Evolutionary conservation across 2,888 invertebrate genomes (phyloP).

Genomic region (Cryptops parisi): DNA sequence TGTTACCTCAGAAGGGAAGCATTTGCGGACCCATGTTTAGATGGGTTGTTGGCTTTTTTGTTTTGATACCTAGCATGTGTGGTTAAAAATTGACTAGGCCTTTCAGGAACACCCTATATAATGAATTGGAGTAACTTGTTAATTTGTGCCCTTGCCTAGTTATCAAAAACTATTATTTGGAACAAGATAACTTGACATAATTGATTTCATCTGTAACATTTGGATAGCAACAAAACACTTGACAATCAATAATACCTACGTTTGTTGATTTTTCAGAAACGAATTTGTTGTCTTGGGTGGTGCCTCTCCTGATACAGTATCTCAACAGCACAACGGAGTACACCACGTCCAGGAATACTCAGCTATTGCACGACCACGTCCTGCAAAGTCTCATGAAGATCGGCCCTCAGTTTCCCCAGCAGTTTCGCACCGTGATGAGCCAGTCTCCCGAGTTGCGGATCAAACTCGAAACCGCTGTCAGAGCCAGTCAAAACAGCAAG

Average conservation of each 20-base stretch:
- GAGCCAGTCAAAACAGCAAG: slow-evolving; percentile 43
- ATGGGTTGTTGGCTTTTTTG: too few species aligned
- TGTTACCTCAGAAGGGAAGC: too few species aligned
- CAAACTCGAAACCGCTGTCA: slow-evolving; percentile 72
- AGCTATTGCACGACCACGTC: slow-evolving; percentile 70
- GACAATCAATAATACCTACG: slow-evolving; percentile 16
- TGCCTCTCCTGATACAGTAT: slow-evolving; percentile 79
- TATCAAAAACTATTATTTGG: too few species aligned
- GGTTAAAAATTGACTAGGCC: too few species aligned
- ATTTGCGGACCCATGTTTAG: too few species aligned
- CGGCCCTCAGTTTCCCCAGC: slow-evolving; percentile 85
- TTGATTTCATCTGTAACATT: not conserved
- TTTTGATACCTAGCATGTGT: too few species aligned
- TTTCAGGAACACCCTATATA: too few species aligned
- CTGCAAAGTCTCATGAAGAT: slow-evolving; percentile 79
- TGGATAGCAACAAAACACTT: not conserved
- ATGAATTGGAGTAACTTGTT: too few species aligned
- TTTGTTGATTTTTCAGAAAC: slow-evolving; percentile 61
- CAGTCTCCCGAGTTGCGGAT: slow-evolving; percentile 62
- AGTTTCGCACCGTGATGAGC: slow-evolving; percentile 81
- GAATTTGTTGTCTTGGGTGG: slow-evolving; percentile 72
- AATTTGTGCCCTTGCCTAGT: too few species aligned
- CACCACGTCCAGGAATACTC: slow-evolving; percentile 45
- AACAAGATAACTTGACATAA: not conserved
- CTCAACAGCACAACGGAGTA: slow-evolving; percentile 51